phyloP scores from a whole-genome alignment of 2,888 invertebrate genomes.

The Drosophila cracens region DNA sequence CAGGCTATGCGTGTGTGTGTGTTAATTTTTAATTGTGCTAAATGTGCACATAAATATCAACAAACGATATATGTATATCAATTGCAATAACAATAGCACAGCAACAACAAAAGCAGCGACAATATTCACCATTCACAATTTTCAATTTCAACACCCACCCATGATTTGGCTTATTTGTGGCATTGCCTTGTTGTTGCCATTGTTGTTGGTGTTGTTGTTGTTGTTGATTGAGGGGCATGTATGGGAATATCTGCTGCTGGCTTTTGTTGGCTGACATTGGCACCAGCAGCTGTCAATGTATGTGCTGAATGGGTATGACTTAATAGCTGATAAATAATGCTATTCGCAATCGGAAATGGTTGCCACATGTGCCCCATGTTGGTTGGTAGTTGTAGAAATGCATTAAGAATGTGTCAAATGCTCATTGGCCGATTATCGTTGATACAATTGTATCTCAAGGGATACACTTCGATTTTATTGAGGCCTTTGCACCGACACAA shows the following conservation, averaged over 20 bases:
- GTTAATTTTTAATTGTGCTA: constrained; percentile 79
- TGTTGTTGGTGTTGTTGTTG: background rate
- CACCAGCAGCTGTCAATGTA: constrained; percentile 68
- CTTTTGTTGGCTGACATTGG: constrained; percentile 73
- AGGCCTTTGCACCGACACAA: constrained; percentile 2
- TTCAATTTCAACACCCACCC: constrained; percentile 78
- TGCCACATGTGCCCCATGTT: constrained; percentile 43
- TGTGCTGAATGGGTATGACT: constrained; percentile 64
- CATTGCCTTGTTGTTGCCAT: constrained; percentile 19
- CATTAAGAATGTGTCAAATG: constrained; percentile 63
- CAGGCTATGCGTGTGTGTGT: constrained; percentile 25
- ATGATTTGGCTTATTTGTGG: constrained; percentile 77
- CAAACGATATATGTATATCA: constrained; percentile 24
- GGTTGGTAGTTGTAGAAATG: constrained; percentile 35
- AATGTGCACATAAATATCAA: constrained; percentile 75
- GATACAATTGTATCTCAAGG: constrained; percentile 61
- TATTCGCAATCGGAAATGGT: constrained; percentile 39
- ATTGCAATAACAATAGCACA: constrained; percentile 32
- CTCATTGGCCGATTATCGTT: constrained; percentile 44
- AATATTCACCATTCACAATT: constrained; percentile 60
- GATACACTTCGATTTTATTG: constrained; percentile 43
- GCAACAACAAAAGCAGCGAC: constrained; percentile 31
- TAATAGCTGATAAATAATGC: constrained; percentile 76
- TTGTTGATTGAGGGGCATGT: constrained; percentile 32
- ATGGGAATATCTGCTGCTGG: constrained; percentile 48